Conservation (phyloP, 2,113 vertebrate genomes). For the Sterrhoptilus dennistouni region DNA sequence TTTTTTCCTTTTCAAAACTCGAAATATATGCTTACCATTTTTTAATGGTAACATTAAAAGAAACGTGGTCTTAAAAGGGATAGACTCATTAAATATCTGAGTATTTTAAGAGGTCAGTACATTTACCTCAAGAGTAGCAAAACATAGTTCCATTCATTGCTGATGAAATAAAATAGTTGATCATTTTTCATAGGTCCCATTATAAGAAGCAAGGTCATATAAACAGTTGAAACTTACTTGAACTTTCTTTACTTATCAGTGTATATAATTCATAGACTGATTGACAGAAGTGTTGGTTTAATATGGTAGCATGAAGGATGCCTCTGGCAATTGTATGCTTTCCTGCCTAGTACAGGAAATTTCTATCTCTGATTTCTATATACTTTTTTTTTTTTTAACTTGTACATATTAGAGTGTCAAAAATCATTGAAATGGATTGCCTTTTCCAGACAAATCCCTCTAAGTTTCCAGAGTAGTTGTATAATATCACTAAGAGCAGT, state of each 20-base stretch:
- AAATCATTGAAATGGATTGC: constrained; percentile 1
- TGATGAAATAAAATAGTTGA: neutral
- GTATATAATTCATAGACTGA: neutral
- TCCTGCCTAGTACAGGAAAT: neutral
- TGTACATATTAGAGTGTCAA: neutral
- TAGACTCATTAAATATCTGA: neutral
- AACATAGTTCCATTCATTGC: neutral
- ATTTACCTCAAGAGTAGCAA: neutral
- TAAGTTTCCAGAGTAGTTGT: constrained; percentile 23
- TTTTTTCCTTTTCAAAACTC: neutral
- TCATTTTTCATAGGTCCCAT: neutral
- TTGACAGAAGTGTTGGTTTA: neutral
- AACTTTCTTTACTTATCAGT: neutral
- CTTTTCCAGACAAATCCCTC: constrained; percentile 29
- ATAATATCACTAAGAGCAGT: constrained; percentile 38
- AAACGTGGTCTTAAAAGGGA: neutral
- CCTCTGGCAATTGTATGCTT: neutral
- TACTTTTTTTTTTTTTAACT: neutral
- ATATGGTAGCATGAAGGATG: neutral
- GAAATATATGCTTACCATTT: neutral
- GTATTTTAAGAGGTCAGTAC: neutral
- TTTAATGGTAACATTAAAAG: neutral
- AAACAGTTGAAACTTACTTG: neutral
- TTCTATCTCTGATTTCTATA: neutral
- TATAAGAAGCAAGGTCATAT: neutral